phyloP scores from a whole-genome alignment of 2,888 invertebrate genomes.

The Drosophila paracracens region DNA sequence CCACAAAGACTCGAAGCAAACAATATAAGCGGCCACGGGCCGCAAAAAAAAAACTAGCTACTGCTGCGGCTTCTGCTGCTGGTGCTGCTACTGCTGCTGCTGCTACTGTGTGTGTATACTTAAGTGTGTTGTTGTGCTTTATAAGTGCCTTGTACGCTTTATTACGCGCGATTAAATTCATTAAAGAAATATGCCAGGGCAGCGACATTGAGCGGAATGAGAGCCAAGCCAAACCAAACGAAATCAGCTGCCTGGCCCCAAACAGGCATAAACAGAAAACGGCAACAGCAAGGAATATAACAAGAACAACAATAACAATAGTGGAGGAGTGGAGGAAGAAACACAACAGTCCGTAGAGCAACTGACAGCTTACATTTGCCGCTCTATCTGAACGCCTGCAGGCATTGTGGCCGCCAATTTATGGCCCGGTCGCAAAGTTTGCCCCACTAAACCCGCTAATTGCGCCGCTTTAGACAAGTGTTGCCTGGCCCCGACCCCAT shows the following conservation, averaged over 20 bases:
- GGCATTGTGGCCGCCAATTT: constrained; percentile 64
- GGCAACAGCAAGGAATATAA: constrained; percentile 46
- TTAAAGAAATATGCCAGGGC: constrained; percentile 75
- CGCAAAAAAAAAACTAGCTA: constrained; percentile 18
- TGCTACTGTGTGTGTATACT: constrained; percentile 12
- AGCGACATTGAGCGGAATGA: constrained; percentile 57
- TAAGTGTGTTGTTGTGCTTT: constrained; percentile 10
- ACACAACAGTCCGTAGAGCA: constrained; percentile 34
- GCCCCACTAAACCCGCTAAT: constrained; percentile 81
- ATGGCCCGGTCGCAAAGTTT: constrained; percentile 49
- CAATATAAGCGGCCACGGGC: constrained; percentile 57
- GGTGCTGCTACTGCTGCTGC: background rate
- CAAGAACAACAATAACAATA: constrained; percentile 20
- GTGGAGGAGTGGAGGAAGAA: background rate
- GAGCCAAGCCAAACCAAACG: constrained; percentile 36
- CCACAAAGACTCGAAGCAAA: constrained; percentile 76
- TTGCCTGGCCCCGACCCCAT: background rate
- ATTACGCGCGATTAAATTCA: constrained; percentile 83
- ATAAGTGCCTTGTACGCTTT: constrained; percentile 65
- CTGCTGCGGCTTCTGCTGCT: constrained; percentile 19
- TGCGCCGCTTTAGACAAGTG: constrained; percentile 73
- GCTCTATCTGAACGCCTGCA: constrained; percentile 69
- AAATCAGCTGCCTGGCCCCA: constrained; percentile 36
- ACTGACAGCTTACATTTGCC: constrained; percentile 68
- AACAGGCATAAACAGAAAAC: constrained; percentile 49